Evolutionary conservation across 2,113 vertebrate species (phyloP), one percentile per base, ranked within the genome.

Genomic region (Notechis scutatus): DNA sequence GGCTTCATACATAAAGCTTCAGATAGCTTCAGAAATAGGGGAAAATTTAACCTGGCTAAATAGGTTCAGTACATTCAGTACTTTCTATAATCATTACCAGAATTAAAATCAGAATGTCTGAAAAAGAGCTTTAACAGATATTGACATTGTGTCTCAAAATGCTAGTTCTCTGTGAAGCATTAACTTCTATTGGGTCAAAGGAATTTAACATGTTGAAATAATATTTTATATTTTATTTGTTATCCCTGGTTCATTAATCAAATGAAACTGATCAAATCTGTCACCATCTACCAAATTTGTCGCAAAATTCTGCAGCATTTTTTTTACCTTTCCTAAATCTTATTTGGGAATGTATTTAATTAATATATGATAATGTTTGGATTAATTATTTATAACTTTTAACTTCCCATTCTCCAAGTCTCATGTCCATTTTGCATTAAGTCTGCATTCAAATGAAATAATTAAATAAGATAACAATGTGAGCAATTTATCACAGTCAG

Each of bases 401-500:
- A 29, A 61, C 24, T 24, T 6, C 23, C 18, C 55, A 81, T 9
- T 45, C 26, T n/a, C 52, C 18, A 64, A 6, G 1, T 50, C 7
- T 81, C 29, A 23, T 61, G 24, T 42, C 8, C 23, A 10, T 59
- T 61, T 87, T 85, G 6, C 52, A 81, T 42, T 86, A 61, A 87
- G 89, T n/a, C 42, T 89, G 85, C 93, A 92, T 57, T 93, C 21
- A 86, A 85, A 34, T 86, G 42, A 90, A 14, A 24, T 52, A 90
- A 9, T 93, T 93, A 88, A 1, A 87, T 52, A 94, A 20, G 4
- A 10, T 0, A 0, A 85, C 15, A 95, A 94, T 74, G n/a, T n/a
- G 64, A 74, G 15, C 64, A 74, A 34, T 74, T 74, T 74, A 74
- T 34, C 64, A 34, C 14, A 74, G 12, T 34, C 14, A 74, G n/a